Conservation (phyloP, 2,113 vertebrate species). For the Platichthys stellatus region DNA sequence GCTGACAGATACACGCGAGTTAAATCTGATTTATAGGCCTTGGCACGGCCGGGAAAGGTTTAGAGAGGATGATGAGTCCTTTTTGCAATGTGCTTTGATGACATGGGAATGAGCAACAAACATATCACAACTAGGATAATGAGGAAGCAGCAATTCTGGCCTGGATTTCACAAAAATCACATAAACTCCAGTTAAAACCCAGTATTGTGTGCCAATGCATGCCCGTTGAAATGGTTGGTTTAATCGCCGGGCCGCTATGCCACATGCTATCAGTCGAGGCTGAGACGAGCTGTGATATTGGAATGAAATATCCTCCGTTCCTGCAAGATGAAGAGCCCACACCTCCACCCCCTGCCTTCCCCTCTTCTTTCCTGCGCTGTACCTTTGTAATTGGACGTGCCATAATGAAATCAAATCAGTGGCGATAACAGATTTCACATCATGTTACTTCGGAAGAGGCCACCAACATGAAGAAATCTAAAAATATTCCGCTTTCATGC, state of each 20-base stretch:
- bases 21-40: conserved; percentile 63
- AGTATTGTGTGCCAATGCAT: conserved; percentile 51
- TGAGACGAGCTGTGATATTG: conserved; percentile 65
- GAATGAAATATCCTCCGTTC: conserved; percentile 58
- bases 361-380: conserved; percentile 44
- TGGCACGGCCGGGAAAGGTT: conserved; percentile 50
- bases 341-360: conserved; percentile 46
- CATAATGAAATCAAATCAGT: conserved; percentile 76
- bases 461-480: conserved; percentile 61
- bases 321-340: conserved; percentile 55
- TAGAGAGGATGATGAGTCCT: conserved; percentile 51
- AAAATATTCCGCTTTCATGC: conserved; percentile 83
- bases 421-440: conserved; percentile 78
- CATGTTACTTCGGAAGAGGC: conserved; percentile 58
- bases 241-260: conserved; percentile 47
- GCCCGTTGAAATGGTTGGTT: conserved; percentile 54
- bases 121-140: conserved; percentile 54
- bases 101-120: conserved; percentile 58
- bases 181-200: conserved; percentile 58
- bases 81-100: conserved; percentile 59
- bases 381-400: conserved; percentile 72
- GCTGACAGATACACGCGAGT: conserved; percentile 58
- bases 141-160: conserved; percentile 55
- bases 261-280: conserved; percentile 59
- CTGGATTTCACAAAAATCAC: conserved; percentile 52